Conservation (phyloP, 1,140 invertebrate species). For the Spodoptera frugiperda region DNA sequence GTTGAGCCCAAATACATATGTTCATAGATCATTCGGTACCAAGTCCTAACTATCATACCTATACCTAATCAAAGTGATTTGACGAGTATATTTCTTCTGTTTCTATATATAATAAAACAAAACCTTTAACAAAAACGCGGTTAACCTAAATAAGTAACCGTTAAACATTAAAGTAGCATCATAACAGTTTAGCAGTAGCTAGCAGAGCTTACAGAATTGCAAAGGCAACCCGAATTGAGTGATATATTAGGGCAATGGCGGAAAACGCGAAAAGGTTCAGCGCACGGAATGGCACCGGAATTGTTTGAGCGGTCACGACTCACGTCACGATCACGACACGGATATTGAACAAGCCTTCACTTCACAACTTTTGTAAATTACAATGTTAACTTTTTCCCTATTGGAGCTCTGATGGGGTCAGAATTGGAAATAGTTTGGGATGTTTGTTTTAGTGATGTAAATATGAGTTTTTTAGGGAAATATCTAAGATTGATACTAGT, state of each 20-base stretch:
- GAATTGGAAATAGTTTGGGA: no score
- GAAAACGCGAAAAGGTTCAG: conserved; percentile 41
- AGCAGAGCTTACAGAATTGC: conserved; percentile 15
- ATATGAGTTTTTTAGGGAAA: no score
- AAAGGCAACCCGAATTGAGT: conserved; percentile 10
- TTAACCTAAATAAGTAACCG: neutral
- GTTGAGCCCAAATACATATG: no score
- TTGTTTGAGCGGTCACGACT: conserved; percentile 49
- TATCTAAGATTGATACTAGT: no score
- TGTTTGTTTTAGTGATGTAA: no score
- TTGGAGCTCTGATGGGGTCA: no score
- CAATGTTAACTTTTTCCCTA: neutral
- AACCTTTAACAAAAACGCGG: neutral
- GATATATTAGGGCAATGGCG: conserved; percentile 34
- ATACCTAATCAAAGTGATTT: no score
- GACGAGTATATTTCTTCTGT: no score
- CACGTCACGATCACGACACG: conserved; percentile 43
- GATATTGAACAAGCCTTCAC: conserved; percentile 4
- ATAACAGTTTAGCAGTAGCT: no score
- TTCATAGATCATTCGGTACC: no score
- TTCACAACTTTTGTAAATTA: neutral
- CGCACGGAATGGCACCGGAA: conserved; percentile 50
- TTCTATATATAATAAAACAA: neutral
- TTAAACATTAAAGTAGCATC: neutral
- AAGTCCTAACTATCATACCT: no score